phyloP scores from a whole-genome alignment of 2,113 vertebrate species.

The Corydoras sp. region DNA sequence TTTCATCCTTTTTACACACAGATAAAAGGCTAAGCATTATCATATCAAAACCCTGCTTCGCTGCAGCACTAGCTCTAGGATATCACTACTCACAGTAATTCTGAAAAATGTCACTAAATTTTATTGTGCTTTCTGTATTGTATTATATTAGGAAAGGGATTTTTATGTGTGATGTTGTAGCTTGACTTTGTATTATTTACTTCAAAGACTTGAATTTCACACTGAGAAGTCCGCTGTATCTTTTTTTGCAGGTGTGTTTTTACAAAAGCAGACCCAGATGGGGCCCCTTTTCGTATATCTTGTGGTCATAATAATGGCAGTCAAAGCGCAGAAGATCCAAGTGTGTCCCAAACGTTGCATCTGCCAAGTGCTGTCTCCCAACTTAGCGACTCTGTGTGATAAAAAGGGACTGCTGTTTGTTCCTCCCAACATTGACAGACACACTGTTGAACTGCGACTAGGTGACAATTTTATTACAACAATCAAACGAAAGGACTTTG shows the following conservation, averaged over 20 bases:
- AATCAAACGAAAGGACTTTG: conserved; percentile 94
- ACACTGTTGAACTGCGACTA: conserved; percentile 91
- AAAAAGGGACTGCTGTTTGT: conserved; percentile 98
- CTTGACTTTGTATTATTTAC: conserved; percentile 2
- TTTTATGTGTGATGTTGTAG: neutral
- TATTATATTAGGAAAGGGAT: conserved; percentile 3
- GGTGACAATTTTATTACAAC: conserved; percentile 97
- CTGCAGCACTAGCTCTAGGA: conserved; percentile 20
- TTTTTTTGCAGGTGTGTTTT: conserved; percentile 68
- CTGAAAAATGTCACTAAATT: conserved; percentile 43
- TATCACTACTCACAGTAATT: conserved; percentile 10
- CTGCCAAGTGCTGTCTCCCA: conserved; percentile 94
- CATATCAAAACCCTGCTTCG: conserved; percentile 39
- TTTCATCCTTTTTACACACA: conserved; percentile 58
- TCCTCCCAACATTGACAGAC: conserved; percentile 93
- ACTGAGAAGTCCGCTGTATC: conserved; percentile 17
- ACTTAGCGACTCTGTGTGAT: conserved; percentile 94
- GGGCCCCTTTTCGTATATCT: conserved; percentile 92
- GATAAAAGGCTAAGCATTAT: conserved; percentile 40
- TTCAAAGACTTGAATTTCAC: conserved; percentile 12
- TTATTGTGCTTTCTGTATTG: conserved; percentile 7
- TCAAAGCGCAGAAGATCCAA: conserved; percentile 92
- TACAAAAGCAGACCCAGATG: conserved; percentile 78
- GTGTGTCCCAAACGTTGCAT: conserved; percentile 96
- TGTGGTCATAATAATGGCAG: conserved; percentile 80